Evolutionary conservation across 1,140 invertebrate genomes (phyloP).

Genomic region (Aporrectodea caliginosa): DNA sequence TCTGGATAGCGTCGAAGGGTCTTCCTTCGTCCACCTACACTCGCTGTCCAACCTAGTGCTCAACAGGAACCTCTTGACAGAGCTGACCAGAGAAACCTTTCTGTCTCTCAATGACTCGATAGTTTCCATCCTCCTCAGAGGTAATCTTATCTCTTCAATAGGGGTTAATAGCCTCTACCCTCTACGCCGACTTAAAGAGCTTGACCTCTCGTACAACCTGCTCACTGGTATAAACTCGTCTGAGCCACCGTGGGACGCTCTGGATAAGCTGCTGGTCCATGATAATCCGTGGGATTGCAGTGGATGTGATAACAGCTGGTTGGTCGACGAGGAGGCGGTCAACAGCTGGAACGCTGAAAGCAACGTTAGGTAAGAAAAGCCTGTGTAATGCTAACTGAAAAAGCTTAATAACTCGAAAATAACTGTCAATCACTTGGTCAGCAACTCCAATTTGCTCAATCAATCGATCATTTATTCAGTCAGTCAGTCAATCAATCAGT

Average conservation of each 20-base stretch:
- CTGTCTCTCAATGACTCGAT: not conserved
- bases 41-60: not conserved
- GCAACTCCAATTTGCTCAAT: too few species aligned
- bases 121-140: not conserved
- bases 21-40: not conserved
- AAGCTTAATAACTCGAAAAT: too few species aligned
- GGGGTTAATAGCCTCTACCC: not conserved
- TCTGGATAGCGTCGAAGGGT: not conserved
- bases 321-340: not conserved
- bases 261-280: not conserved
- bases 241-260: not conserved
- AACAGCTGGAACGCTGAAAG: not conserved
- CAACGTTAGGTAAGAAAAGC: not conserved
- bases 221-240: not conserved
- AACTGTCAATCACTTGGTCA: too few species aligned
- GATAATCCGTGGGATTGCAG: not conserved
- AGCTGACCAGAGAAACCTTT: not conserved
- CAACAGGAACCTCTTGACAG: not conserved
- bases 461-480: too few species aligned
- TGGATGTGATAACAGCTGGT: not conserved
- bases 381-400: too few species aligned
- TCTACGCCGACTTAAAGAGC: not conserved
- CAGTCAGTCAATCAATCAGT: too few species aligned
- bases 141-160: not conserved
- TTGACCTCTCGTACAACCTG: not conserved